Percentiles rank a stretch among this genome's conserved stretches.
Evolutionary conservation across 2,797 vertebrate genomes (phyloP).

Genomic region (Gorsachius magnificus): DNA sequence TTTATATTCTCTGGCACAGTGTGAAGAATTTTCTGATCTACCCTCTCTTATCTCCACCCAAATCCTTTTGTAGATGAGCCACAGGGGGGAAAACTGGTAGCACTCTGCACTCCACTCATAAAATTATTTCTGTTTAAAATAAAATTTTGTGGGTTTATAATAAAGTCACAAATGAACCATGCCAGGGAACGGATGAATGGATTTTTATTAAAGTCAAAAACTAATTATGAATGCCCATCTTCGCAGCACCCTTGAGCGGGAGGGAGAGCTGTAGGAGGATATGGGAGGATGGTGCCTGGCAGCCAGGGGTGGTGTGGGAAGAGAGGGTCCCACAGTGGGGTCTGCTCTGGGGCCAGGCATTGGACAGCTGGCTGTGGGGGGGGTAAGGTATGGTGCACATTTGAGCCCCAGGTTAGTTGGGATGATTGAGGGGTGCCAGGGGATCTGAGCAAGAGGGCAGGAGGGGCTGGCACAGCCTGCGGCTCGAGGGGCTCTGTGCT

Average conservation of each 20-base stretch:
- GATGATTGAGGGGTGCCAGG: not conserved
- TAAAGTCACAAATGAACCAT: not conserved
- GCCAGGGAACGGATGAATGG: not conserved
- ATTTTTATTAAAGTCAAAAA: not conserved
- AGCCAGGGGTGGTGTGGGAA: not conserved
- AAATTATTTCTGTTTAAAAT: slow-evolving; percentile 10
- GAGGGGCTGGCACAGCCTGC: not conserved
- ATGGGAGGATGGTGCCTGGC: not conserved
- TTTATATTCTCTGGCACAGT: not conserved
- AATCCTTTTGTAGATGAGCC: not conserved
- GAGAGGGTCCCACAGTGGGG: not conserved
- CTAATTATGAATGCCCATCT: not conserved
- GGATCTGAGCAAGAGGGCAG: not conserved
- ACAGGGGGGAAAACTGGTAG: not conserved
- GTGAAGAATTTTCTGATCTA: not conserved
- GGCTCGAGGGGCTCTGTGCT: not conserved
- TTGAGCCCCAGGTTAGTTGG: not conserved
- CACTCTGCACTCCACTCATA: not conserved
- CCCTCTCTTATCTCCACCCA: not conserved
- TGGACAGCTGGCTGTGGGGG: not conserved
- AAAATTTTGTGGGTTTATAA: not conserved
- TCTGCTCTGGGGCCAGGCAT: not conserved
- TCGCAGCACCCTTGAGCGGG: rapidly evolving
- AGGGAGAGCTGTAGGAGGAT: not conserved
- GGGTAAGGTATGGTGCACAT: rapidly evolving